Conservation (phyloP, 2,888 invertebrate genomes). For the Calameuta filiformis region DNA sequence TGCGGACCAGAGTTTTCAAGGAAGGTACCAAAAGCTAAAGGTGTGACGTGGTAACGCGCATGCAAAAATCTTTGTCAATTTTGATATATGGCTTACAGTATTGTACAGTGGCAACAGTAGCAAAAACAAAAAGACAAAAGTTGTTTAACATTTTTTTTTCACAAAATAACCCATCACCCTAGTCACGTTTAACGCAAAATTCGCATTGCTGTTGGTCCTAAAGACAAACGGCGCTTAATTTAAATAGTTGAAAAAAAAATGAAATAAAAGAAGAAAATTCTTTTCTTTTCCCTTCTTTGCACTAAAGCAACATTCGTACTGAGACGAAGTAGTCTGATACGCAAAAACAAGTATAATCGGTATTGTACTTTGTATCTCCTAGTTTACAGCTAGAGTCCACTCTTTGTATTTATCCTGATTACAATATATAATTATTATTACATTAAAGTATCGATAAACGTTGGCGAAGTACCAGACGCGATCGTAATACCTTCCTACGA, state of each 20-base stretch:
- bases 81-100: not conserved
- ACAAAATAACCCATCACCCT: not conserved
- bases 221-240: not conserved
- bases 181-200: not conserved
- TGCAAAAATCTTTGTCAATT: not conserved
- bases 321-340: not conserved
- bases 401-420: not conserved
- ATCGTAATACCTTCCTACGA: conserved; percentile 37
- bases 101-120: not conserved
- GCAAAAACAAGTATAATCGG: not conserved
- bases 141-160: not conserved
- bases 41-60: not conserved
- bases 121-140: not conserved
- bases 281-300: not conserved
- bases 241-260: not conserved
- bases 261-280: not conserved
- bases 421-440: not conserved
- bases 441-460: conserved; percentile 4
- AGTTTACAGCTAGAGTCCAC: not conserved
- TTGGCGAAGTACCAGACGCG: not conserved
- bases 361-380: not conserved
- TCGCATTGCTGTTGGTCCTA: not conserved
- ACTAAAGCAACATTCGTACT: not conserved
- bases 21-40: conserved; percentile 25
- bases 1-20: conserved; percentile 43